phyloP scores from a whole-genome alignment of 2,888 invertebrate genomes.

The Acleris cristana region DNA sequence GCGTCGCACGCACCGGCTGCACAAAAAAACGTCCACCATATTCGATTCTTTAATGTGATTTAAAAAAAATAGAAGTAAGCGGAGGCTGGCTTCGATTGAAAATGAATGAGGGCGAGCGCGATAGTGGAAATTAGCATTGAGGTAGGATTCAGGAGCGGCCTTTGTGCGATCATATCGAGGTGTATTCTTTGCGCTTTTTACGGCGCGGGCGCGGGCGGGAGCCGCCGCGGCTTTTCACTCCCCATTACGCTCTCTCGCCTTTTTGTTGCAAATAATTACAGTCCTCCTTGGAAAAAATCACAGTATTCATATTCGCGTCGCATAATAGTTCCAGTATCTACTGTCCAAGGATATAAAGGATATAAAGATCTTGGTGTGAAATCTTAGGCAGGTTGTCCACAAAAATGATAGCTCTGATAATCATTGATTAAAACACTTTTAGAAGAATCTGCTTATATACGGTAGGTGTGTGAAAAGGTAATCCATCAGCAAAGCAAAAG shows the following conservation, averaged over 20 bases:
- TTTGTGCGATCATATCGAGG: constrained; percentile 84
- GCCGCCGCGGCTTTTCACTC: constrained; percentile 69
- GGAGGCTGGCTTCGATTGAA: constrained; percentile 80
- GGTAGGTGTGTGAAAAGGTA: not conserved
- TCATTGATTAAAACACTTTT: no score
- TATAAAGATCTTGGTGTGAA: not conserved
- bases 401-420: no score
- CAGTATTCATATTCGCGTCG: constrained; percentile 49
- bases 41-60: constrained; percentile 84
- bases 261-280: constrained; percentile 79
- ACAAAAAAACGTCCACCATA: constrained; percentile 80
- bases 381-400: not conserved
- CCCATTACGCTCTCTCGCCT: constrained; percentile 77
- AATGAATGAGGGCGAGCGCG: constrained; percentile 83
- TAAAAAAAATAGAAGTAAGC: constrained; percentile 80
- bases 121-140: constrained; percentile 85
- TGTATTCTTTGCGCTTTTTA: constrained; percentile 84
- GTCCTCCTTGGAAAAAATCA: constrained; percentile 57
- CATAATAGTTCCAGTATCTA: constrained; percentile 27
- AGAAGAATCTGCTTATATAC: not conserved
- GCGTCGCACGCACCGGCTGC: constrained; percentile 78
- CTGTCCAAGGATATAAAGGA: not conserved
- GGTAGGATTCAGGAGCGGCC: constrained; percentile 81
- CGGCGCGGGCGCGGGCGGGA: constrained; percentile 60
- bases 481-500: constrained; percentile 2